A percentile compares a stretch with the other conserved stretches of the same genome.
These are phyloP conservation scores for Lophura nycthemera DNA, from an alignment of 2,113 vertebrate species.

Conservation along the genomic window DNA sequence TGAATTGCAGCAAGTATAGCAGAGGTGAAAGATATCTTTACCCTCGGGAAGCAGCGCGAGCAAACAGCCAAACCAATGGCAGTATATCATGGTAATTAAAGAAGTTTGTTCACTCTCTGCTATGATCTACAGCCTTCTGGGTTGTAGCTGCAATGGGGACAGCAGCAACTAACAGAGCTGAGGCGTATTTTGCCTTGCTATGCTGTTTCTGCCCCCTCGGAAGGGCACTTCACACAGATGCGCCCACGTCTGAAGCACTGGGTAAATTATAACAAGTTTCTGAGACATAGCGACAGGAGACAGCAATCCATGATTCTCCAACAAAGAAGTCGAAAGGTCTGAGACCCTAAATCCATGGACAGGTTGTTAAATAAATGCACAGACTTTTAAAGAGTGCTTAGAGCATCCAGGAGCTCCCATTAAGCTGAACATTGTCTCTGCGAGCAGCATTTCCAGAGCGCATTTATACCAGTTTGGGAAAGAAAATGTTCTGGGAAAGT, in stretches of 20 bases:
- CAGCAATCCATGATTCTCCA: not conserved
- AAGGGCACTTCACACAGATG: not conserved
- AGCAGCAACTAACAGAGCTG: not conserved
- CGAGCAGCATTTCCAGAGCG: conserved; percentile 18
- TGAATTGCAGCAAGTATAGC: not conserved
- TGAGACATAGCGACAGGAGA: not conserved
- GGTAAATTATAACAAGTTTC: not conserved
- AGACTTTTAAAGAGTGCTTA: conserved; percentile 41
- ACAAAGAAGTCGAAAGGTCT: not conserved
- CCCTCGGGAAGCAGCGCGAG: not conserved
- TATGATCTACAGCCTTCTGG: conserved; percentile 12
- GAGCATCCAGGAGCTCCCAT: conserved; percentile 8
- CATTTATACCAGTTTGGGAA: conserved; percentile 43
- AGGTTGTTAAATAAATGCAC: too few species aligned
- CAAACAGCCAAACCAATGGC: conserved; percentile 11
- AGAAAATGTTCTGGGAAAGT: conserved; percentile 58
- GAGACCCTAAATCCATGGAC: too few species aligned
- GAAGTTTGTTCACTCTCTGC: not conserved
- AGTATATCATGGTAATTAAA: conserved; percentile 36
- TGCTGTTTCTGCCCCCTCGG: not conserved
- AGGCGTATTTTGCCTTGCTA: not conserved
- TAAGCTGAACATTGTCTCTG: conserved; percentile 17
- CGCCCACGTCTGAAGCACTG: not conserved
- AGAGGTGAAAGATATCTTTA: conserved; percentile 51
- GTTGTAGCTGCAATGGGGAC: not conserved